Base-by-base conservation (phyloP, 1,140 invertebrate species). In the Mylabris phalerata region DNA sequence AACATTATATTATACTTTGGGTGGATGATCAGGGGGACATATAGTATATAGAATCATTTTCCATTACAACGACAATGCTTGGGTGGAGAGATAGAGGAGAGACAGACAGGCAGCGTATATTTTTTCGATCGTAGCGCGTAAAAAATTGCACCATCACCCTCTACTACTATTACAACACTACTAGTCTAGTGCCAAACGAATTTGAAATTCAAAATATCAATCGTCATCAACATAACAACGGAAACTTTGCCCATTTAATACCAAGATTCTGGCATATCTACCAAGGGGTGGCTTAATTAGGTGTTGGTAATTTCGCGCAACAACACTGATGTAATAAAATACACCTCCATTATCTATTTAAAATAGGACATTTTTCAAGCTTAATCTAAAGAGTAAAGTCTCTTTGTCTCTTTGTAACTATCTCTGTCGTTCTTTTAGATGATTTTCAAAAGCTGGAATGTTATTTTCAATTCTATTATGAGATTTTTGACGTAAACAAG, bases 191-290 rank as follows among this genome's bases (percentile, higher is more conserved):
- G 19, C 19, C 43, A 54, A 50, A 46, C 55, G 57, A 60, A 66
- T 66, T 66, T 66, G 61, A 66, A 66, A 63, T 63, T 63, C 59
- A 66, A 63, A 66, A 55, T 60, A 59, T 44, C 50, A 56, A 47
- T 48, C 57, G 43, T 50, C n/a, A 51, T 44, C 32, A 32, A 32
- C 32, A 32, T 32, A 32, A 32, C 32, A 32, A 32, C 32, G 32
- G 46, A 58, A 51, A 58, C 40, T 58, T 58, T 51, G 49, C 48
- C 48, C 44, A 44, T 58, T 58, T 58, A 58, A 58, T 58, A 58
- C 50, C 43, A 46, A 54, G 51, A 45, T 54, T 54, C 51, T 54
- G 51, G 32, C 32, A 32, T 32, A 32, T 32, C 32, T 32, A 32
- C 32, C 4, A 4, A 32, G 32, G 32, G 32, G 32, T 32, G 32